These are phyloP conservation scores for Barnardius zonarius DNA, from an alignment of 2,113 vertebrate species.

Conservation along the genomic window DNA sequence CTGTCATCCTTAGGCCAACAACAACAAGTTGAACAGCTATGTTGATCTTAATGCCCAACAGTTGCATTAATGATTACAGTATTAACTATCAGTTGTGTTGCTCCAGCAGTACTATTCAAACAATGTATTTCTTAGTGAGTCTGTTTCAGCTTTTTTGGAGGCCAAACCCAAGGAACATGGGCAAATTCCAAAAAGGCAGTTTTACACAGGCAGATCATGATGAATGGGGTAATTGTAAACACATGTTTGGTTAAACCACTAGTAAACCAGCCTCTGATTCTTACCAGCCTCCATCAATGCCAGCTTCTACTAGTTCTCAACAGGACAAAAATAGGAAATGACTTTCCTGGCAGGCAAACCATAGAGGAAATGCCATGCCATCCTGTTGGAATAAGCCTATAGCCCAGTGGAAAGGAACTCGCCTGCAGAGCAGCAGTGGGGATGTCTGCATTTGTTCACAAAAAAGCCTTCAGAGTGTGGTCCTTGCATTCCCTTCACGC, in stretches of 20 bases:
- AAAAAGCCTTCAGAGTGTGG: neutral
- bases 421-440: neutral
- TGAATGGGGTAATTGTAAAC: slow-evolving; percentile 65
- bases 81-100: neutral
- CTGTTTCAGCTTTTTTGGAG: slow-evolving; percentile 5
- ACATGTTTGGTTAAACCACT: slow-evolving; percentile 59
- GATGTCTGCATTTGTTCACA: neutral
- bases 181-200: slow-evolving; percentile 41
- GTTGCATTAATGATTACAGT: neutral
- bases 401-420: neutral
- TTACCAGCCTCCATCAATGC: slow-evolving; percentile 31
- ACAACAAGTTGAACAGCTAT: neutral
- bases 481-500: neutral
- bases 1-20: neutral
- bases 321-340: slow-evolving; percentile 44
- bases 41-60: neutral
- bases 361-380: slow-evolving; percentile 44
- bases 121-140: neutral
- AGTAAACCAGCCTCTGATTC: slow-evolving; percentile 38
- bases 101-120: neutral
- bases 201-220: slow-evolving; percentile 24
- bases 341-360: slow-evolving; percentile 37
- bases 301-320: slow-evolving; percentile 38
- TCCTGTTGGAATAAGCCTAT: neutral
- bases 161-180: neutral